Evolutionary conservation across 2,888 invertebrate species (phyloP).

Genomic region (Trypoxylon attenuatum): DNA sequence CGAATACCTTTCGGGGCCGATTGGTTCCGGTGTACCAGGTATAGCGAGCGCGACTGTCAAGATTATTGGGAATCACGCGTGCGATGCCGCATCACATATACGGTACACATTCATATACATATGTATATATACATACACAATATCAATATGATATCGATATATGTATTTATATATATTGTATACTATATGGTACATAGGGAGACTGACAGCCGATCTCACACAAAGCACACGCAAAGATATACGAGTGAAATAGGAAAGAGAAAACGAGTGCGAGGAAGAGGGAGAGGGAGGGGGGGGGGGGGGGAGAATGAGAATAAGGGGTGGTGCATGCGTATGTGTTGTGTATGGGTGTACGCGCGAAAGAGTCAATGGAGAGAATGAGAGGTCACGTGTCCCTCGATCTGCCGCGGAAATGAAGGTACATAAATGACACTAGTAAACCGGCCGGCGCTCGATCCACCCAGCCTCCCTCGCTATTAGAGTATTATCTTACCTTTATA

Average conservation of each 20-base stretch:
- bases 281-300: too few species aligned
- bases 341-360: background rate
- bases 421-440: constrained; percentile 40
- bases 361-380: background rate
- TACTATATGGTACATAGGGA: too few species aligned
- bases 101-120: constrained; percentile 2
- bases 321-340: too few species aligned
- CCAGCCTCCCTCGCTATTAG: constrained; percentile 70
- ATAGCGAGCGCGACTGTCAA: constrained; percentile 37
- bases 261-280: constrained; percentile 14
- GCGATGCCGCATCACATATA: constrained; percentile 29
- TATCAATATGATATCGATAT: too few species aligned
- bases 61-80: constrained; percentile 30
- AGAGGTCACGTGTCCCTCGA: constrained; percentile 49
- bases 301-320: background rate
- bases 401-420: constrained; percentile 31
- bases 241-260: constrained; percentile 15
- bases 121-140: background rate
- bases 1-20: too few species aligned
- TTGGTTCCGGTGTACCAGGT: too few species aligned
- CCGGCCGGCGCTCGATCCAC: constrained; percentile 63
- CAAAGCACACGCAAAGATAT: constrained; percentile 29
- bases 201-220: constrained; percentile 33
- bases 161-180: too few species aligned
- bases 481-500: constrained; percentile 72